phyloP scores from a whole-genome alignment of 2,113 vertebrate genomes.

The Pygoscelis antarcticus region DNA sequence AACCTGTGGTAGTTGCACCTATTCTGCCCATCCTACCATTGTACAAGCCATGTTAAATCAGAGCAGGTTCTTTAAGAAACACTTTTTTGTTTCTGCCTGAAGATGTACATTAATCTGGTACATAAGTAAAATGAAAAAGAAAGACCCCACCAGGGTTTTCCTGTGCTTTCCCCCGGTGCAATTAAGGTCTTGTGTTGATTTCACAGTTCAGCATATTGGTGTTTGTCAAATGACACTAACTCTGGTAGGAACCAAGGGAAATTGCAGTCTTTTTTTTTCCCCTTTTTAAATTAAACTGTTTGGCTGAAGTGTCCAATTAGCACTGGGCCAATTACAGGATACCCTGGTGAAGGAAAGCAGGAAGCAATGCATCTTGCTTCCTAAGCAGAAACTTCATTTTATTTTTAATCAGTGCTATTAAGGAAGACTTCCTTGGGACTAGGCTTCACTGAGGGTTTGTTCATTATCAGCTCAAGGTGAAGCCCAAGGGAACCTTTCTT shows the following conservation, averaged over 20 bases:
- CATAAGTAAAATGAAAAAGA: neutral
- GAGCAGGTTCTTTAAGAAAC: neutral
- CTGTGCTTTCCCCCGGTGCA: neutral
- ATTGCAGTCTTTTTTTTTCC: neutral
- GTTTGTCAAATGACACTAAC: neutral
- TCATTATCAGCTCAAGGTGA: constrained; percentile 62
- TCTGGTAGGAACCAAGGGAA: neutral
- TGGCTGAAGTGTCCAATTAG: constrained; percentile 16
- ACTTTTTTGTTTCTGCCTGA: neutral
- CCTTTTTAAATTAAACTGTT: neutral
- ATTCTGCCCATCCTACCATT: neutral
- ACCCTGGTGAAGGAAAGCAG: neutral
- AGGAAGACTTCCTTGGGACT: neutral
- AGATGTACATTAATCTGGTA: neutral
- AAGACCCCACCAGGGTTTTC: neutral
- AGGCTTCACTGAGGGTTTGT: neutral
- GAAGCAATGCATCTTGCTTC: constrained; percentile 6
- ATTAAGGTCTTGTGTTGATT: neutral
- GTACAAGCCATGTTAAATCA: neutral
- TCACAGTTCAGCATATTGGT: neutral
- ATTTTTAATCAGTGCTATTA: constrained; percentile 35
- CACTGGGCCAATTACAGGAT: constrained; percentile 18
- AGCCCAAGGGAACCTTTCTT: neutral
- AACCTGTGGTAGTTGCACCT: neutral
- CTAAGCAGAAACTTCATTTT: constrained; percentile 10